These are phyloP conservation scores for Daubentonia madagascariensis DNA, from an alignment of 2,113 vertebrate genomes.

Conservation along the genomic window DNA sequence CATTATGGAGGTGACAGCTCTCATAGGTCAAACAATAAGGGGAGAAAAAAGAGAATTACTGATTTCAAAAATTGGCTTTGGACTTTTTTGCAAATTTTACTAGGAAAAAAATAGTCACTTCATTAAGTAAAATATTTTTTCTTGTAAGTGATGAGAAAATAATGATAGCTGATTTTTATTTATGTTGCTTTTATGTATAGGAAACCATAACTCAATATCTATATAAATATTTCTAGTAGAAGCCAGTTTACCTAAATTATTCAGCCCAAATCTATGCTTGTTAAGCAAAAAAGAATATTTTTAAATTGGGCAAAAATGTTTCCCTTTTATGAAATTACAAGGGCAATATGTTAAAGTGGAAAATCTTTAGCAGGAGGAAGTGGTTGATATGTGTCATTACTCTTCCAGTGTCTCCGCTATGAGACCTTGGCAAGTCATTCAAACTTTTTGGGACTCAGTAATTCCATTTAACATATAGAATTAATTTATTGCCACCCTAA, in stretches of 20 bases:
- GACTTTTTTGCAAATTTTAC: not conserved
- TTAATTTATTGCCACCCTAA: not conserved
- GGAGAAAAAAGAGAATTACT: not conserved
- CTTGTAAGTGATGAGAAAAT: not conserved
- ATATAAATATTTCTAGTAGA: not conserved
- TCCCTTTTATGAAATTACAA: constrained; percentile 26
- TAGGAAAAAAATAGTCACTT: not conserved
- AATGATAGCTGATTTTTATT: not conserved
- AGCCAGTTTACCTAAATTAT: not conserved
- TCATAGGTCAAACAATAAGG: not conserved
- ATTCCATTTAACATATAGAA: not conserved
- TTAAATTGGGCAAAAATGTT: not conserved
- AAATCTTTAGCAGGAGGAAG: not conserved
- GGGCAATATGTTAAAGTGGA: not conserved
- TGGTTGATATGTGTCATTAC: not conserved
- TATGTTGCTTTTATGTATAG: not conserved
- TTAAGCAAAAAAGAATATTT: not conserved
- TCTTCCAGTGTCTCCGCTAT: not conserved
- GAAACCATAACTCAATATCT: not conserved
- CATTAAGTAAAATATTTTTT: not conserved
- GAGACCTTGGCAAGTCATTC: not conserved
- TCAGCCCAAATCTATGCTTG: not conserved
- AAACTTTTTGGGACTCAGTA: not conserved
- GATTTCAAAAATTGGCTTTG: not conserved
- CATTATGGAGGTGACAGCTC: not conserved